Evolutionary conservation across 1,140 invertebrate species (phyloP), one percentile per base, ranked within the genome.

Genomic region (Dryas iulia): DNA sequence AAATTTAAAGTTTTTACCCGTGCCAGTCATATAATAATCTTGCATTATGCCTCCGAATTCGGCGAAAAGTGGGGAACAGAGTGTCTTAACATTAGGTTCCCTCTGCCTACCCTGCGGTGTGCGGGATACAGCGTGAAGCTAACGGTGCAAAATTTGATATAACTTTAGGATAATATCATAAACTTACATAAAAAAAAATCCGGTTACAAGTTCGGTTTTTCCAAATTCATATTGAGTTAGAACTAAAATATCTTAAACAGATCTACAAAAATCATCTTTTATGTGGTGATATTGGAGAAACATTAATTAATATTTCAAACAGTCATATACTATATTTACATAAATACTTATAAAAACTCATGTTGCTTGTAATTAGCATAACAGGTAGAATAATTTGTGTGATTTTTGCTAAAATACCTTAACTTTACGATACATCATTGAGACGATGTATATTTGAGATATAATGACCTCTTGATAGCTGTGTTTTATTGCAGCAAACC

Each of bases 221-320:
- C 39, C 39, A 47, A 47, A 21, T 10, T 21, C 18, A 1, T 21
- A 47, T 47, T n/a, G 14, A 47, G 18, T 18, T 6, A 18, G 39
- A 21, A 47, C 39, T 21, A 18, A 47, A 47, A 47, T 47, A 47
- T 18, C 18, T 47, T 47, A n/a, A 18, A 47, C 3, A 47, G 39
- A 47, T 47, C 39, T 21, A 47, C 39, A 47, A 47, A 47, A 18
- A 47, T 47, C 39, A 21, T 10, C 39, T 14, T 21, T 47, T 14
- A 47, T 47, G 39, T 47, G 14, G 39, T 47, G 14, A 47, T 21
- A 21, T 47, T 21, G 39, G 39, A 47, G 39, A 18, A 18, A 26
- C 35, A 47, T 47, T 25, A 61, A 61, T 61, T 61, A 61, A 61
- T 52, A 61, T 52, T 61, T 39, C 35, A 61, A 47, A 18, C 25